These are phyloP conservation scores for Neolamprologus tretocephalus DNA, from an alignment of 2,113 vertebrate species.

Conservation along the genomic window DNA sequence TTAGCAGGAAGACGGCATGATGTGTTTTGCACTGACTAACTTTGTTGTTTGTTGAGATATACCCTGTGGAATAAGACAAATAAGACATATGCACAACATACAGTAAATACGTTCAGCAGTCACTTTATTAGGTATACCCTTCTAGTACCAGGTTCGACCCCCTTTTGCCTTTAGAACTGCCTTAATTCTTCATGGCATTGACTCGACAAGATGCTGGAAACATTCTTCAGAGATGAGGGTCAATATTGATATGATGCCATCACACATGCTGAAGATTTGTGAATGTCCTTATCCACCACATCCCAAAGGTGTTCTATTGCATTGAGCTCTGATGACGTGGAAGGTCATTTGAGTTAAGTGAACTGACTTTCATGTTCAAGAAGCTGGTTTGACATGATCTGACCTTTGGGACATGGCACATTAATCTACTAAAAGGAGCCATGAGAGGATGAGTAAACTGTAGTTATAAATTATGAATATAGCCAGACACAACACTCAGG, in stretches of 20 bases:
- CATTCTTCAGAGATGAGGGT: not conserved
- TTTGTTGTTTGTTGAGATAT: not conserved
- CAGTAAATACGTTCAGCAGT: not conserved
- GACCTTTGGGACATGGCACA: not conserved
- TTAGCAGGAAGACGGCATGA: not conserved
- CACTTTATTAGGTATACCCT: not conserved
- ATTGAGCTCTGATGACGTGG: not conserved
- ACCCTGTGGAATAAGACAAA: not conserved
- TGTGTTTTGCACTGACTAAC: not conserved
- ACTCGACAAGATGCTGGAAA: not conserved
- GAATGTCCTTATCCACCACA: not conserved
- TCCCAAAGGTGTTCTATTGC: not conserved
- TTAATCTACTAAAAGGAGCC: not conserved
- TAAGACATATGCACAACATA: not conserved
- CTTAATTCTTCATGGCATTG: not conserved
- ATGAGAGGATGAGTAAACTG: not conserved
- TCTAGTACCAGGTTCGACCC: fast-evolving
- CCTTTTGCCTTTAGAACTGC: not conserved
- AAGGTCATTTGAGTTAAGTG: not conserved
- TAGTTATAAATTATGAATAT: not conserved
- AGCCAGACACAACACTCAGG: not conserved
- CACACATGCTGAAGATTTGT: not conserved
- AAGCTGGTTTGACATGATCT: not conserved
- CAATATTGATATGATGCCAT: not conserved
- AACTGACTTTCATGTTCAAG: not conserved